phyloP scores from a whole-genome alignment of 2,888 invertebrate genomes.

The Cephonodes hylas region DNA sequence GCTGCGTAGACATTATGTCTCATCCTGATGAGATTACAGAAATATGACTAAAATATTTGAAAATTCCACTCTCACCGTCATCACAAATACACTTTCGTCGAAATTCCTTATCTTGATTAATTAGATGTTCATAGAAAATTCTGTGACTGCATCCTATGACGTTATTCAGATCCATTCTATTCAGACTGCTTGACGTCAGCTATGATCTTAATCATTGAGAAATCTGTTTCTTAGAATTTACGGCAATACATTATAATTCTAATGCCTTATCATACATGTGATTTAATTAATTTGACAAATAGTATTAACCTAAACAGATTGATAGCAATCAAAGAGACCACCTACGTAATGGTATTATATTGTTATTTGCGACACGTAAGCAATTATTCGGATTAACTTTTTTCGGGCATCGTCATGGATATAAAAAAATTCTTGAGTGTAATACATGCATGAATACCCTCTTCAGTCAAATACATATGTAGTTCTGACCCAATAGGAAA shows the following conservation, averaged over 20 bases:
- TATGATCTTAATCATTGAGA: slow-evolving; percentile 15
- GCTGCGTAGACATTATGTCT: background rate
- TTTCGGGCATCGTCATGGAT: no score
- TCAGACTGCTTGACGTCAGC: slow-evolving; percentile 45
- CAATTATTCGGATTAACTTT: no score
- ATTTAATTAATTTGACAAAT: background rate
- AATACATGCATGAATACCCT: no score
- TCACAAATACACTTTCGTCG: slow-evolving; percentile 18
- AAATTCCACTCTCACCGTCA: slow-evolving; percentile 12
- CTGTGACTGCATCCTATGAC: slow-evolving; percentile 1
- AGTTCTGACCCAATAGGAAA: no score
- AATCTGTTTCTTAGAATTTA: background rate
- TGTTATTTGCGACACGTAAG: no score
- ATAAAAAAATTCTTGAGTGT: no score
- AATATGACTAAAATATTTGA: slow-evolving; percentile 17
- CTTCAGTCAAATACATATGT: no score
- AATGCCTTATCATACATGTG: background rate
- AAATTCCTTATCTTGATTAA: slow-evolving; percentile 41
- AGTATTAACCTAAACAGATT: background rate
- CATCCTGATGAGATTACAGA: background rate
- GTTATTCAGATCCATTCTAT: slow-evolving; percentile 14
- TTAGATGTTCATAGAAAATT: slow-evolving; percentile 32
- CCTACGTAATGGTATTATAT: background rate
- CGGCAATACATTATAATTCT: background rate
- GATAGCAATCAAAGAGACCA: no score